Percentiles rank a stretch among this genome's conserved stretches.
Conservation (phyloP, 2,888 invertebrate species). For the Strigamia transsilvanica region DNA sequence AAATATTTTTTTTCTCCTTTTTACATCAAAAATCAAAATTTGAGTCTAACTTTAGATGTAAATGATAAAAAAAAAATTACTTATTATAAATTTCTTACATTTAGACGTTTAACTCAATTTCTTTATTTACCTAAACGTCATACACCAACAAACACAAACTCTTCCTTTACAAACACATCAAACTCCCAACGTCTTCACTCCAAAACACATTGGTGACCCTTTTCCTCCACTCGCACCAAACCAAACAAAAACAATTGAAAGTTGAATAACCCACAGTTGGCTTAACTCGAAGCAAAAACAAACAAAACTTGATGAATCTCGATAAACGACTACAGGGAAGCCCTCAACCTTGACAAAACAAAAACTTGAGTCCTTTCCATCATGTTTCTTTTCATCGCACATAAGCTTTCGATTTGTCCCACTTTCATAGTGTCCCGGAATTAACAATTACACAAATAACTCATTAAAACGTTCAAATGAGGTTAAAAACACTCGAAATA, state of each 20-base stretch:
- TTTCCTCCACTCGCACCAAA: not conserved
- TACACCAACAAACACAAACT: not conserved
- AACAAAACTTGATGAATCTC: not conserved
- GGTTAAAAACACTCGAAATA: not conserved
- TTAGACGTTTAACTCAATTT: not conserved
- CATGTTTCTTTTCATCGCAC: not conserved
- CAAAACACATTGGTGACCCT: not conserved
- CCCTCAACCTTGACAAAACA: constrained; percentile 33
- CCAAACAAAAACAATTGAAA: not conserved
- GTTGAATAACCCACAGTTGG: not conserved
- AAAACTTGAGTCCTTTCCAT: constrained; percentile 5
- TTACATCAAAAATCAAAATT: no score
- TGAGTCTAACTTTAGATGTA: no score
- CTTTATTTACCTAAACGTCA: not conserved
- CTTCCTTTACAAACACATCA: not conserved
- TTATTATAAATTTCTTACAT: no score
- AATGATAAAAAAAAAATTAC: no score
- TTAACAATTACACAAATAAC: not conserved
- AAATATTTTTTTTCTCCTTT: no score
- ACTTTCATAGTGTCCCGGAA: constrained; percentile 6
- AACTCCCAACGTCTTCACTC: no score
- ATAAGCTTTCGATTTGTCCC: constrained; percentile 3
- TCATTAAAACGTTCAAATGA: not conserved
- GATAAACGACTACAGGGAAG: not conserved
- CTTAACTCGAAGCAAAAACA: not conserved